Conservation (phyloP, 2,888 invertebrate species). For the Drosophila fulvimacula region DNA sequence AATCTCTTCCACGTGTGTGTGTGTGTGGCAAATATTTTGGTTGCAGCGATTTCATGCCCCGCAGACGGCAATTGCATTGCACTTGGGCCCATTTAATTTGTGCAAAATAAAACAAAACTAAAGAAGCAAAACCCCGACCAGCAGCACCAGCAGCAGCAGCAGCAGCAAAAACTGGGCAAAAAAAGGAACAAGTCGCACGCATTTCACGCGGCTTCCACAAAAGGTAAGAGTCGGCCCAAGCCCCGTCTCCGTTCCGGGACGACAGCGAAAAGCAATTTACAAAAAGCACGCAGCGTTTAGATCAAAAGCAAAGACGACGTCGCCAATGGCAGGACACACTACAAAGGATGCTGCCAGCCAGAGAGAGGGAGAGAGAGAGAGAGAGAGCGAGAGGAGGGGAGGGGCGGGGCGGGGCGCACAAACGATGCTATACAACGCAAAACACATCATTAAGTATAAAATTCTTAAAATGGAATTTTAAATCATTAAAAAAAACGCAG, state of each 20-base stretch:
- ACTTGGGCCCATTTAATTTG: conserved; percentile 48
- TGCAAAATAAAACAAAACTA: conserved; percentile 24
- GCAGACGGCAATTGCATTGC: conserved; percentile 69
- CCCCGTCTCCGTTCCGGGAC: conserved; percentile 36
- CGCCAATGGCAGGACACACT: conserved; percentile 51
- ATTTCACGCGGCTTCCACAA: conserved; percentile 81
- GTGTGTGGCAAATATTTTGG: conserved; percentile 74
- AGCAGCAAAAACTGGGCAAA: conserved; percentile 1
- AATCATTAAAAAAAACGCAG: conserved; percentile 77
- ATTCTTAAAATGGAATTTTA: conserved; percentile 86
- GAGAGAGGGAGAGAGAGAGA: not conserved
- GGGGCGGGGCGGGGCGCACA: not conserved
- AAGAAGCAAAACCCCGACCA: conserved; percentile 30
- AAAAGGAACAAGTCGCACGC: conserved; percentile 78
- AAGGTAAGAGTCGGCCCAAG: conserved; percentile 56
- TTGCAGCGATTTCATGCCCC: conserved; percentile 74
- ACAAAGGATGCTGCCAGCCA: conserved; percentile 45
- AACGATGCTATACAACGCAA: conserved; percentile 82
- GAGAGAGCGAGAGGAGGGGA: not conserved
- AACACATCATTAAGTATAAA: conserved; percentile 86
- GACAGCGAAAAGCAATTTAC: conserved; percentile 81
- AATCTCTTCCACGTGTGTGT: conserved; percentile 45
- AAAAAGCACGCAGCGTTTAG: conserved; percentile 79
- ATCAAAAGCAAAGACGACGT: conserved; percentile 73
- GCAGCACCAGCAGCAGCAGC: not conserved